Conservation (phyloP, 2,888 invertebrate species). For the Acleris sparsana region DNA sequence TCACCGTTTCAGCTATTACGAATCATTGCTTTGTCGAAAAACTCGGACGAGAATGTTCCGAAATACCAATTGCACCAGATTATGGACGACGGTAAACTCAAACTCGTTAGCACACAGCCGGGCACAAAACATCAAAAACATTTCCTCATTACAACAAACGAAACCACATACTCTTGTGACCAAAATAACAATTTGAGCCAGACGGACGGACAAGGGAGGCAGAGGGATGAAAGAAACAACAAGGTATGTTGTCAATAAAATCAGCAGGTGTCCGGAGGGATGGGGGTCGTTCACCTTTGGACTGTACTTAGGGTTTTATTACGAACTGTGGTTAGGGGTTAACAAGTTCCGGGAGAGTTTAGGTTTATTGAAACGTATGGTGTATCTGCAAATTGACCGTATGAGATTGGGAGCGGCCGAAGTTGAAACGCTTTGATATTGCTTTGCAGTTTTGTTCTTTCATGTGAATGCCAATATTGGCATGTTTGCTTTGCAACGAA, state of each 20-base stretch:
- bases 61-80: no score
- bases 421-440: conserved; percentile 11
- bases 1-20: no score
- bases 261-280: conserved; percentile 75
- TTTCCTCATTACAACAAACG: conserved; percentile 26
- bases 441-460: conserved; percentile 5
- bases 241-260: conserved; percentile 77
- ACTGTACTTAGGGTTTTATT: conserved; percentile 51
- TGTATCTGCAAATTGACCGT: conserved; percentile 26
- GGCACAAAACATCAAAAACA: conserved; percentile 31
- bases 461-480: background rate
- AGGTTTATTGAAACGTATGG: conserved; percentile 36
- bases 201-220: conserved; percentile 43
- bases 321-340: conserved; percentile 47
- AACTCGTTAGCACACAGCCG: conserved; percentile 17
- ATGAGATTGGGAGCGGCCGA: conserved; percentile 9
- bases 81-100: background rate
- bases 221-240: conserved; percentile 74
- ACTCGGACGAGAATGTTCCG: no score
- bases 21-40: no score
- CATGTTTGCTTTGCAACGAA: no score
- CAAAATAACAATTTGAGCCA: conserved; percentile 41
- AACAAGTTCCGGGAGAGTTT: conserved; percentile 37
- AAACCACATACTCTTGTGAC: conserved; percentile 31
- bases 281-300: conserved; percentile 68